phyloP scores from a whole-genome alignment of 2,113 vertebrate species.

The Hippocampus zosterae region DNA sequence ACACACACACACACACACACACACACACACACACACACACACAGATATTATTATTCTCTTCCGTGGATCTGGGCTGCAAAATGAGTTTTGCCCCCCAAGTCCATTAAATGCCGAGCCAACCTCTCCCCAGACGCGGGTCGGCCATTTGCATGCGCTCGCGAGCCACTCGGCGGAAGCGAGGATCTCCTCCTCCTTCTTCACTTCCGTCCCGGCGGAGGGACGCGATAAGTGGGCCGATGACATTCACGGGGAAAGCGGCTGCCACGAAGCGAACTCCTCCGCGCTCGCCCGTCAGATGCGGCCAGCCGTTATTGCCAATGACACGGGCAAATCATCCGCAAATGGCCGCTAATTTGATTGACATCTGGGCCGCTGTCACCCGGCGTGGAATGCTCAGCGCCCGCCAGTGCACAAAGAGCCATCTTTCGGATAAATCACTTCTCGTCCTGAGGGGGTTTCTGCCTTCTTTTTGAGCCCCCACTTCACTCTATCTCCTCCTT shows the following conservation, averaged over 20 bases:
- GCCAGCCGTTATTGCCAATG: slow-evolving; percentile 97
- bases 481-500: slow-evolving; percentile 30
- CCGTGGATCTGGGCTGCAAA: slow-evolving; percentile 91
- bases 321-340: slow-evolving; percentile 99
- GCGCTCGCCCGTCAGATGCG: slow-evolving; percentile 88
- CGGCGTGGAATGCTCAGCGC: slow-evolving; percentile 76
- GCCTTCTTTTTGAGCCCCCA: slow-evolving; percentile 24
- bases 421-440: slow-evolving; percentile 99
- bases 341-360: slow-evolving; percentile 99
- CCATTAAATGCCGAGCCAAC: slow-evolving; percentile 98
- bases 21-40: slow-evolving; percentile 39
- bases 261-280: slow-evolving; percentile 61
- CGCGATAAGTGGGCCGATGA: slow-evolving; percentile 96
- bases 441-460: slow-evolving; percentile 81
- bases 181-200: slow-evolving; percentile 75
- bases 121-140: slow-evolving; percentile 84
- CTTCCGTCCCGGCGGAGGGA: slow-evolving; percentile 57
- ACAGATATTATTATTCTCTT: slow-evolving; percentile 72
- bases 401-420: slow-evolving; percentile 71
- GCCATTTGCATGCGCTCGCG: slow-evolving; percentile 96
- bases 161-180: slow-evolving; percentile 88
- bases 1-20: neutral
- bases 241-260: slow-evolving; percentile 88
- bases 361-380: slow-evolving; percentile 99
- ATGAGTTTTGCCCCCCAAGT: slow-evolving; percentile 96